Evolutionary conservation across 2,888 invertebrate species (phyloP), one percentile per base, ranked within the genome.

Genomic region (Osmoderma eremita): DNA sequence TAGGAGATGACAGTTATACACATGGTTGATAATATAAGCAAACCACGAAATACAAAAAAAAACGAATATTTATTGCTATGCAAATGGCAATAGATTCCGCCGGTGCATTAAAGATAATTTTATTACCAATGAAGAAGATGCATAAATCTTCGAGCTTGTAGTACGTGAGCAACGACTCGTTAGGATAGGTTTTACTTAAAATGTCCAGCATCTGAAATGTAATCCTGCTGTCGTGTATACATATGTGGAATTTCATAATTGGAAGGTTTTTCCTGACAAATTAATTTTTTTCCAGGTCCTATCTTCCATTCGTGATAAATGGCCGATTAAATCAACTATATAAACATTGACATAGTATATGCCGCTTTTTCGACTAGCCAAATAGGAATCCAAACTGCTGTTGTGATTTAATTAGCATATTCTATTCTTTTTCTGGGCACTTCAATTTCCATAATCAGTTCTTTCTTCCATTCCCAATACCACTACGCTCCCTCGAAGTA

Each of bases 401-500:
- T 41, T 22, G 39, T 20, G 4, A 36, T 56, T 41, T 56, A n/a
- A 41, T 56, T 56, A 41, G 41, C 13, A 10, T 56, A n/a, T 56
- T 56, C 6, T 56, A 20, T 39, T 20, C 20, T 22, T 56, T 39
- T 13, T 15, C 22, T 41, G 20, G n/a, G 13, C 30, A 30, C 41
- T 5, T 41, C 1, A 56, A 41, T 41, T 22, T 56, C 41, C 12
- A 41, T n/a, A n/a, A n/a, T 20, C 38, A 39, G 2, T 41, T 8
- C 13, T 22, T 41, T n/a, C 39, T 56, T 41, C 41, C 39, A 39
- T 20, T 54, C 39, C 20, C 4, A 22, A 20, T 17, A 54, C 56
- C 56, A 41, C 5, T 41, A 41, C 20, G 20, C 18, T 56, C 56
- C 30, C 20, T 41, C 22, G 38, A 15, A 30, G 30, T 30, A 20